Percentiles rank a stretch among this genome's conserved stretches.
phyloP scores from a whole-genome alignment of 92 coral and sea anemone species.

The Porites cylindrica region DNA sequence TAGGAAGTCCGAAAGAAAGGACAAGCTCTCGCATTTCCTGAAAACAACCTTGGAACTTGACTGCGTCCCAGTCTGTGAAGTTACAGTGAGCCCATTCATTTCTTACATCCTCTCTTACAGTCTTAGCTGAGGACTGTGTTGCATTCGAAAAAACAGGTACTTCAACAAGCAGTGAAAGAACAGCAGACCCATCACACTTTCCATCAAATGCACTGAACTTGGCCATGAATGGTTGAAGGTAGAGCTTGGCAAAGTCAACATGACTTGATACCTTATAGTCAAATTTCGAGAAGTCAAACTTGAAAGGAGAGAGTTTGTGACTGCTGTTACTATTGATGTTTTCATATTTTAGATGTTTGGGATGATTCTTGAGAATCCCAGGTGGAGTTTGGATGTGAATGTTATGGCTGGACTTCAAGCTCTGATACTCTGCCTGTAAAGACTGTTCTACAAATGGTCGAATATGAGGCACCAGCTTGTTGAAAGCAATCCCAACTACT shows the following conservation, averaged over 20 bases:
- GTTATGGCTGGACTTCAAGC: conserved; percentile 12
- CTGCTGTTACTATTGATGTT: conserved; percentile 29
- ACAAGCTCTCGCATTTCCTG: conserved; percentile 47
- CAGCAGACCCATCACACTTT: conserved; percentile 59
- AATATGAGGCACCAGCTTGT: conserved; percentile 51
- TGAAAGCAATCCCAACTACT: conserved; percentile 63
- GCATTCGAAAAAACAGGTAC: conserved; percentile 32
- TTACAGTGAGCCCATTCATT: conserved; percentile 76
- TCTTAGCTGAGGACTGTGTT: conserved; percentile 23
- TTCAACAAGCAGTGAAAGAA: conserved; percentile 40
- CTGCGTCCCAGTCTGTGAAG: conserved; percentile 55
- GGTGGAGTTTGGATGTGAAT: conserved; percentile 28
- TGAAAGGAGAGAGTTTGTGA: conserved; percentile 17
- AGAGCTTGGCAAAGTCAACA: conserved; percentile 58
- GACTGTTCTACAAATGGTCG: conserved; percentile 37
- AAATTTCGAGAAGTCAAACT: conserved; percentile 1
- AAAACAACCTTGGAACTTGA: conserved; percentile 31
- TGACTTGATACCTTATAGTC: conserved; percentile 41
- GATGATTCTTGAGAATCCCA: conserved; percentile 19
- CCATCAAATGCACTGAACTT: conserved; percentile 67
- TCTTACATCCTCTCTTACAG: conserved; percentile 50
- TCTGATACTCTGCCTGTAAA: conserved; percentile 23
- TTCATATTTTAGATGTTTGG: conserved; percentile 21
- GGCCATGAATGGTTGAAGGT: conserved; percentile 66
- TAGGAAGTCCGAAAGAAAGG: conserved; percentile 19